A percentile compares a stretch with the other conserved stretches of the same genome.
Evolutionary conservation across 2,888 invertebrate species (phyloP).

Genomic region (Standfussiana lucernea): DNA sequence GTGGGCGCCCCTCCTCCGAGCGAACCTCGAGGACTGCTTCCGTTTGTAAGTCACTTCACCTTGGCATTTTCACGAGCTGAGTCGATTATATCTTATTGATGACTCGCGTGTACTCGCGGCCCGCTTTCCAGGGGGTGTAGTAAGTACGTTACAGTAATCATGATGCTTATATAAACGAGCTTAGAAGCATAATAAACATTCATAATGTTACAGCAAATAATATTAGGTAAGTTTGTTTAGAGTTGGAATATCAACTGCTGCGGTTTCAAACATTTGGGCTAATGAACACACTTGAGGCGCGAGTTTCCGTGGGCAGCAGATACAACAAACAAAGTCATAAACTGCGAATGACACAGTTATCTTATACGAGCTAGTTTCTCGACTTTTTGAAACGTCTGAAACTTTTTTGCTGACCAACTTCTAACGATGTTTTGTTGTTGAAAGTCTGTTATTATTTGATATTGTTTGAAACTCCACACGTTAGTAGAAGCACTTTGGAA

Average conservation of each 20-base stretch:
- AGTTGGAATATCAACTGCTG: conserved; percentile 34
- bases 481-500: conserved; percentile 22
- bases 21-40: conserved; percentile 92
- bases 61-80: conserved; percentile 57
- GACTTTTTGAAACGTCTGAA: conserved; percentile 52
- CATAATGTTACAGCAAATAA: conserved; percentile 46
- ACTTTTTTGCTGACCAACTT: conserved; percentile 58
- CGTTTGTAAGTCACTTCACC: conserved; percentile 83
- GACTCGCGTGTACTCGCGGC: conserved; percentile 34
- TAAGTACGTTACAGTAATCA: conserved; percentile 41
- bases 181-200: conserved; percentile 45
- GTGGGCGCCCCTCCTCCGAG: conserved; percentile 91
- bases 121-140: conserved; percentile 29
- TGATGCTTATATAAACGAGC: conserved; percentile 36
- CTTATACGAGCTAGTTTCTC: conserved; percentile 33
- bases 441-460: conserved; percentile 41
- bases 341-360: conserved; percentile 39
- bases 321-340: conserved; percentile 45
- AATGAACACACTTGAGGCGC: conserved; percentile 48
- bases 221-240: conserved; percentile 34
- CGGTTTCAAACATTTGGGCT: conserved; percentile 44
- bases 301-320: conserved; percentile 33
- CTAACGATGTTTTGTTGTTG: conserved; percentile 34
- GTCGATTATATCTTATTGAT: conserved; percentile 61
- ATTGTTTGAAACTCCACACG: conserved; percentile 25